phyloP scores from a whole-genome alignment of 2,797 vertebrate species.

The Lepilemur ruficaudatus region DNA sequence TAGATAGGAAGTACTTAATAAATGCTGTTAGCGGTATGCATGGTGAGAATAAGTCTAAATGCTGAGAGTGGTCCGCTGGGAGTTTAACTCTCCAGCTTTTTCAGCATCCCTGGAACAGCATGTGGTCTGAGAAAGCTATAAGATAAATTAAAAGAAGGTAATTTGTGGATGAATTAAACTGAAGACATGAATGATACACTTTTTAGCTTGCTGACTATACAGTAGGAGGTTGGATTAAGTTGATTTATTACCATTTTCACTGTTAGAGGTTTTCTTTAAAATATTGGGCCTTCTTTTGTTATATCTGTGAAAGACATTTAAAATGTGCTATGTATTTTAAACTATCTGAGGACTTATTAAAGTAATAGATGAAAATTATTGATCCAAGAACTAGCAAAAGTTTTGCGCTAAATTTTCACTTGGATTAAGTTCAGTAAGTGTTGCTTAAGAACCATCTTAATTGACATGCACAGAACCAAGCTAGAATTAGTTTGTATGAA shows the following conservation, averaged over 20 bases:
- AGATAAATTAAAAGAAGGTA: neutral
- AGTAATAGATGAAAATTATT: constrained; percentile 29
- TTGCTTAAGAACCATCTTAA: neutral
- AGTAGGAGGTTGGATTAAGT: neutral
- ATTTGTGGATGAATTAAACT: constrained; percentile 22
- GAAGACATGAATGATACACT: neutral
- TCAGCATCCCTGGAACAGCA: neutral
- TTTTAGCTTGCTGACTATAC: neutral
- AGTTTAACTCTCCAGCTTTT: neutral
- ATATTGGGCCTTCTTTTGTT: neutral
- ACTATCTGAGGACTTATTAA: constrained; percentile 26
- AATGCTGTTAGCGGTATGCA: neutral
- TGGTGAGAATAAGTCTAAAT: neutral
- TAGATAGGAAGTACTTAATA: neutral
- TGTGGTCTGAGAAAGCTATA: neutral
- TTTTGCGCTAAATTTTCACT: constrained; percentile 37
- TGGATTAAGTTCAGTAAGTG: constrained; percentile 8
- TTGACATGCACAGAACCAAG: neutral
- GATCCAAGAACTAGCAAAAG: neutral
- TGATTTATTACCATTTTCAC: constrained; percentile 7
- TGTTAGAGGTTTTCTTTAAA: constrained; percentile 21
- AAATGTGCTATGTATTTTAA: constrained; percentile 35
- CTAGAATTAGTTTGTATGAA: constrained; percentile 17
- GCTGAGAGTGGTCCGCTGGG: neutral
- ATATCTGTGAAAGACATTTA: neutral